Conservation (phyloP, 2,113 vertebrate species). For the Antigone vipio region DNA sequence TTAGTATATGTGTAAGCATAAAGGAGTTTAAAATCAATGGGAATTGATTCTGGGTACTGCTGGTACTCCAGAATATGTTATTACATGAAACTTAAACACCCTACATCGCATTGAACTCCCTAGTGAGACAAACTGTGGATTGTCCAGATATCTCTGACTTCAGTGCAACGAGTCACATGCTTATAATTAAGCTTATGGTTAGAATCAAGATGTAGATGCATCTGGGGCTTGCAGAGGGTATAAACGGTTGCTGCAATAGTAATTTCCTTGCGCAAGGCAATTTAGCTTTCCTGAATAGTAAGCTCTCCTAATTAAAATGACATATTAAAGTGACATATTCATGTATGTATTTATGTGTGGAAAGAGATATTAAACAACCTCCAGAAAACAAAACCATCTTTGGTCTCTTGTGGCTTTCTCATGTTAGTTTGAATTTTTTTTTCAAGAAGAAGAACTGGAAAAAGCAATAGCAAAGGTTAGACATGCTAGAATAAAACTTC, state of each 20-base stretch:
- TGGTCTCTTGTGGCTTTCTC: not conserved
- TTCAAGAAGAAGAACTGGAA: not conserved
- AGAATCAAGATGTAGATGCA: not conserved
- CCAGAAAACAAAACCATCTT: not conserved
- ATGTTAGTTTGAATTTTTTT: not conserved
- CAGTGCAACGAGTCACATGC: not conserved
- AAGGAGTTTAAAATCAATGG: not conserved
- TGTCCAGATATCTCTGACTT: not conserved
- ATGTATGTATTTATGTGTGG: not conserved
- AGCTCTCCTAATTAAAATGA: not conserved
- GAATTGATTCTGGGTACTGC: not conserved
- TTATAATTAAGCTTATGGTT: not conserved
- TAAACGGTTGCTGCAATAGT: not conserved
- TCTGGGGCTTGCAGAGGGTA: not conserved
- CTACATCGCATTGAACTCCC: not conserved
- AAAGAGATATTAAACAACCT: not conserved
- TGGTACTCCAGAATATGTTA: not conserved
- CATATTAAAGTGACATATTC: not conserved
- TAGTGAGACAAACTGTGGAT: not conserved
- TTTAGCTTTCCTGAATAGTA: not conserved
- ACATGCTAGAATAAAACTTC: not conserved
- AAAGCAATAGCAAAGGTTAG: not conserved
- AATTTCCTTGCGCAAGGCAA: not conserved
- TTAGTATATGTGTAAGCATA: not conserved
- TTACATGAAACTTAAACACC: not conserved